Evolutionary conservation across 2,113 vertebrate species (phyloP).

Genomic region (Melospiza georgiana): DNA sequence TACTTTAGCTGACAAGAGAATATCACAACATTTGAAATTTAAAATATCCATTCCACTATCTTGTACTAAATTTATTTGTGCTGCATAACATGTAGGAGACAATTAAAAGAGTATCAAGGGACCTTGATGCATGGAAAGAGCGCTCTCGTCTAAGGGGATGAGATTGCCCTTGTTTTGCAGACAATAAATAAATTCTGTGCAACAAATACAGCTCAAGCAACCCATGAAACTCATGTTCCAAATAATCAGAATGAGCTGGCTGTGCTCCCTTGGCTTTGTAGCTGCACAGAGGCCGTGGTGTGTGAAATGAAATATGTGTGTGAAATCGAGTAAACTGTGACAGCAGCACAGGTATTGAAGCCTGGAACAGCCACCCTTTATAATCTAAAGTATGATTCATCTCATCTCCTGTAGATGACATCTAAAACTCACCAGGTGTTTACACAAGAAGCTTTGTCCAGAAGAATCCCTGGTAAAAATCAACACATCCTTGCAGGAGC

Average conservation of each 20-base stretch:
- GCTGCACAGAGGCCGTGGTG: neutral
- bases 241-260: neutral
- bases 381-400: conserved; percentile 8
- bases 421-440: neutral
- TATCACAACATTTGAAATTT: neutral
- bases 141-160: neutral
- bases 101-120: neutral
- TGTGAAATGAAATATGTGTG: conserved; percentile 47
- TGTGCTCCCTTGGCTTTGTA: neutral
- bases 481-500: neutral
- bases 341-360: neutral
- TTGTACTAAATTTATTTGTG: neutral
- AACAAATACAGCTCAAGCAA: neutral
- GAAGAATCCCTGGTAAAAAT: neutral
- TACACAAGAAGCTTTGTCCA: neutral
- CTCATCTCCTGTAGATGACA: neutral
- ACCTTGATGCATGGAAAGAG: neutral
- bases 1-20: neutral
- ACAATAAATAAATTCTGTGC: neutral
- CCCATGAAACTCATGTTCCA: conserved; percentile 22
- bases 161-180: neutral
- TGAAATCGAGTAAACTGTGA: neutral
- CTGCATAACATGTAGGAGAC: neutral
- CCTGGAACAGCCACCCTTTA: neutral
- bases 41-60: neutral